Percentiles rank a stretch among this genome's conserved stretches.
These are phyloP conservation scores for Chrysolina americana DNA, from an alignment of 2,888 invertebrate species.

Conservation along the genomic window DNA sequence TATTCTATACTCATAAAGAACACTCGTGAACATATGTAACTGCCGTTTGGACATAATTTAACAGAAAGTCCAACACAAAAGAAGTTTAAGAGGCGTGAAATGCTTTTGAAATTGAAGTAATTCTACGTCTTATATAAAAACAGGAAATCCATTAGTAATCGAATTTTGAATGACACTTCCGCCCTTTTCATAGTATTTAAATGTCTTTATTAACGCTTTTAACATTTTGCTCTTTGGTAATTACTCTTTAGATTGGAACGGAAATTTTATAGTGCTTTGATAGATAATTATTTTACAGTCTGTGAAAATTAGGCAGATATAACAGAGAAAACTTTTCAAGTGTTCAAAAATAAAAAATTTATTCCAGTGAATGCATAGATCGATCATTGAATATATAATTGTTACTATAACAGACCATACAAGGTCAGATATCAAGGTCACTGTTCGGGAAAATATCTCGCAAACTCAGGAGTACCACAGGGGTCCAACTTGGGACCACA, in stretches of 20 bases:
- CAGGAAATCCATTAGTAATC: conserved; percentile 42
- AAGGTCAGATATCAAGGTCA: too few species aligned
- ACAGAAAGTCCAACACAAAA: conserved; percentile 22
- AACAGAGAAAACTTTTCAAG: too few species aligned
- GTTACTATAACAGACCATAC: too few species aligned
- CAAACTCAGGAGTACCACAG: too few species aligned
- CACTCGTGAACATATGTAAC: conserved; percentile 19
- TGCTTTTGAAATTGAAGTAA: conserved; percentile 8
- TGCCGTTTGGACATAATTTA: conserved; percentile 15
- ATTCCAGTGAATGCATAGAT: too few species aligned
- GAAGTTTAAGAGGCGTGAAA: conserved; percentile 22
- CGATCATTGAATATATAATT: too few species aligned
- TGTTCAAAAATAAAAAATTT: too few species aligned
- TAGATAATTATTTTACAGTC: too few species aligned
- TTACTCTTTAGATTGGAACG: background rate
- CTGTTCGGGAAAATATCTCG: too few species aligned
- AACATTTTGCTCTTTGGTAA: background rate
- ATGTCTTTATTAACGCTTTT: conserved; percentile 25
- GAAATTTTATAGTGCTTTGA: background rate
- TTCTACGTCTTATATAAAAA: conserved; percentile 36
- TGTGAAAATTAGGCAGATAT: too few species aligned
- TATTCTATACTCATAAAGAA: background rate
- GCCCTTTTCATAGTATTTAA: conserved; percentile 31
- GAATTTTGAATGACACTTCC: conserved; percentile 40
- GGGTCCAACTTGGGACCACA: too few species aligned